Percentiles rank a stretch among this genome's conserved stretches.
Conservation (phyloP, 2,797 vertebrate genomes). For the Nyctibius grandis region DNA sequence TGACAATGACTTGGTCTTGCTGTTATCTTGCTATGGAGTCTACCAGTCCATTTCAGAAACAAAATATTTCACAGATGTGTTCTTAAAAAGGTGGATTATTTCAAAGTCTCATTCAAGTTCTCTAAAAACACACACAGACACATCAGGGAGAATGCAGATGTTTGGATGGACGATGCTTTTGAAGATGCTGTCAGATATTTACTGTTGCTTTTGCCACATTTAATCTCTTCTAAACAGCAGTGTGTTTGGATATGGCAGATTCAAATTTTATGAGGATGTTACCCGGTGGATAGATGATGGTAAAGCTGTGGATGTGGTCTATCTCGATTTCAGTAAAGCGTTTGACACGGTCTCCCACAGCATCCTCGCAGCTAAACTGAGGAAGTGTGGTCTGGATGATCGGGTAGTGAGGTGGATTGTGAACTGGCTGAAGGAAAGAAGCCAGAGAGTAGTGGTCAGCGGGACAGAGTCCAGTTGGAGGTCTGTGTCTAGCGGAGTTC, state of each 20-base stretch:
- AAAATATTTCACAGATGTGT: neutral
- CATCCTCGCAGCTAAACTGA: too few relatives aligned
- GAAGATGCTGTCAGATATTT: neutral
- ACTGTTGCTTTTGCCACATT: neutral
- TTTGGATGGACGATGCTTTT: neutral
- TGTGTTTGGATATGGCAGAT: neutral
- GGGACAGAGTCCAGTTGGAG: too few relatives aligned
- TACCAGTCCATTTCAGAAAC: neutral
- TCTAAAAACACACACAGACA: neutral
- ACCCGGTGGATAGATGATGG: too few relatives aligned
- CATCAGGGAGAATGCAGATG: neutral
- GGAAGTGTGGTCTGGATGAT: too few relatives aligned
- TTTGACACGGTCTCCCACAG: too few relatives aligned
- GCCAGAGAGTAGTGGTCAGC: too few relatives aligned
- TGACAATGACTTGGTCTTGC: neutral
- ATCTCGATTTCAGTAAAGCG: too few relatives aligned
- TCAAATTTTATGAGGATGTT: too few relatives aligned
- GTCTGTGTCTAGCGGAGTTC: too few relatives aligned
- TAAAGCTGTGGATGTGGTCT: too few relatives aligned
- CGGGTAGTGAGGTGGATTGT: too few relatives aligned
- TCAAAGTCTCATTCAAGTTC: neutral
- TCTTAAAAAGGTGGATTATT: neutral
- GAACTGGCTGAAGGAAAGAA: too few relatives aligned
- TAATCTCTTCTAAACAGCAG: neutral
- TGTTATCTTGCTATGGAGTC: neutral